Conservation (phyloP, 2,888 invertebrate genomes). For the Ptychoptera contaminata region DNA sequence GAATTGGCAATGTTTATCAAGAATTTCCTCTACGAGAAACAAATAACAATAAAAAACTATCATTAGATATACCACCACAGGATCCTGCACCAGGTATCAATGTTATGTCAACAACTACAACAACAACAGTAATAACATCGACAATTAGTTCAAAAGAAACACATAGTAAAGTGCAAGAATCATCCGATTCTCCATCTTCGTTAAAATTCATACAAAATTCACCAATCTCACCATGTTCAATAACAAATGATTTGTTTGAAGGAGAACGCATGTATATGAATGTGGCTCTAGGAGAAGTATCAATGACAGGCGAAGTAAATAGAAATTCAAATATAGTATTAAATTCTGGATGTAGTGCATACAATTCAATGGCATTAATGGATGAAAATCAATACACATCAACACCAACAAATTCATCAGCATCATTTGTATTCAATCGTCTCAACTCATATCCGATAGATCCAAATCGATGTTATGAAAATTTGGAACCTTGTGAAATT, state of each 20-base stretch:
- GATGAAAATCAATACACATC: background rate
- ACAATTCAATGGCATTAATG: background rate
- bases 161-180: no score
- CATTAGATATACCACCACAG: slow-evolving; percentile 25
- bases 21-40: slow-evolving; percentile 38
- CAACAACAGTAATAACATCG: background rate
- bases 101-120: background rate
- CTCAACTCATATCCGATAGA: background rate
- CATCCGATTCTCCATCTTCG: no score
- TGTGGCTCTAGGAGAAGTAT: slow-evolving; percentile 25
- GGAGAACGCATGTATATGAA: slow-evolving; percentile 34
- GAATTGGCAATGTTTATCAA: slow-evolving; percentile 39
- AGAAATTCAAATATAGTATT: background rate
- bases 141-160: slow-evolving; percentile 1
- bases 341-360: background rate
- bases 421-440: slow-evolving; percentile 6
- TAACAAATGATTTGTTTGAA: slow-evolving; percentile 10
- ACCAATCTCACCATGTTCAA: background rate
- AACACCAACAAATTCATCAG: slow-evolving; percentile 5
- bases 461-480: slow-evolving; percentile 15
- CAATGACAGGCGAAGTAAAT: background rate
- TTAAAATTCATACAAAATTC: background rate
- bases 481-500: slow-evolving; percentile 13
- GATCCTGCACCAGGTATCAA: slow-evolving; percentile 21
- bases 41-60: slow-evolving; percentile 24